These are phyloP conservation scores for Mythimna loreyi DNA, from an alignment of 2,888 invertebrate genomes.

Conservation along the genomic window DNA sequence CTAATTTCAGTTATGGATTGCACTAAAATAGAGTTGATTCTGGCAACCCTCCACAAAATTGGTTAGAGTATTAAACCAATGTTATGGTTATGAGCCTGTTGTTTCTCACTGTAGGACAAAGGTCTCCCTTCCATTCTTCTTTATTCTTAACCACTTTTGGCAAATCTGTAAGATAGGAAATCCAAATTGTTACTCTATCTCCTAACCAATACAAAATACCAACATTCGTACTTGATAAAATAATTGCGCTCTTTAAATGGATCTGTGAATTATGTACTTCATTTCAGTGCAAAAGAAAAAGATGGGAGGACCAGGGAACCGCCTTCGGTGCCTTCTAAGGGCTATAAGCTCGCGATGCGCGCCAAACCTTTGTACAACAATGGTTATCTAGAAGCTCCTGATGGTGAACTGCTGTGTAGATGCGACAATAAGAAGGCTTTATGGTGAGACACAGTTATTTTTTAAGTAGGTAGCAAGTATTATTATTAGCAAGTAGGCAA, in stretches of 20 bases:
- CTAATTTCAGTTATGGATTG: no score
- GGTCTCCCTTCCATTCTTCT: no score
- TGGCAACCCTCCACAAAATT: no score
- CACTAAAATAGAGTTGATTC: no score
- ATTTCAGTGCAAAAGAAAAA: conserved; percentile 57
- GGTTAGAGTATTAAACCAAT: no score
- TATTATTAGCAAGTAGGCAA: not conserved
- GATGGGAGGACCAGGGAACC: conserved; percentile 54
- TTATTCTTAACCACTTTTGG: no score
- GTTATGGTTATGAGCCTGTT: no score
- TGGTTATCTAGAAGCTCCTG: conserved; percentile 94
- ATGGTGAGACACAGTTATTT: conserved; percentile 89
- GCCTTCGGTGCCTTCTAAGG: conserved; percentile 58
- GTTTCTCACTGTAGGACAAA: no score
- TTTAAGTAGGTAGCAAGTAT: not conserved
- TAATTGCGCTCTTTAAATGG: not conserved
- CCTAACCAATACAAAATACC: no score
- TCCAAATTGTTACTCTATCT: no score
- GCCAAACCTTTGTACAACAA: conserved; percentile 94
- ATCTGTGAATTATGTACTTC: not conserved
- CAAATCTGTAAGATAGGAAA: no score
- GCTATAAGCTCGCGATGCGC: conserved; percentile 82
- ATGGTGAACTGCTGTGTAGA: conserved; percentile 94
- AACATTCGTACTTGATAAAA: not conserved
- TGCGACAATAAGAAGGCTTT: conserved; percentile 94